These are phyloP conservation scores for Ctena decussata DNA, from an alignment of 2,888 invertebrate genomes.

Conservation along the genomic window DNA sequence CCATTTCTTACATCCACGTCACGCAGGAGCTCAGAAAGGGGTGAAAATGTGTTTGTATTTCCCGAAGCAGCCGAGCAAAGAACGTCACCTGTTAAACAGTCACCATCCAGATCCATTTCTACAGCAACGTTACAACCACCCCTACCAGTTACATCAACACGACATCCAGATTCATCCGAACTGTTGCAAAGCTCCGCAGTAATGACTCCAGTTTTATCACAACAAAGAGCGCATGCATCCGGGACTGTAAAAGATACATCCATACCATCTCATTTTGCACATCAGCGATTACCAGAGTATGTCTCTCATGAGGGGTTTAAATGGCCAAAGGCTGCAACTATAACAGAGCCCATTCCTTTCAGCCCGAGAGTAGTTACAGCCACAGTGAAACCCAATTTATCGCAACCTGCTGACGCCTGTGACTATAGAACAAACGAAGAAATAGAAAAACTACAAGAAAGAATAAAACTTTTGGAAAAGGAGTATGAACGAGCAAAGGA, in stretches of 20 bases:
- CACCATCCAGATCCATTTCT: conserved; percentile 30
- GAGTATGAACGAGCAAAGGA: conserved; percentile 49
- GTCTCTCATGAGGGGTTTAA: conserved; percentile 62
- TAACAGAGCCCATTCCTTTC: conserved; percentile 50
- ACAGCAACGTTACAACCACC: background rate
- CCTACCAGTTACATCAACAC: background rate
- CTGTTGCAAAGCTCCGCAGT: background rate
- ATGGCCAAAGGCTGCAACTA: conserved; percentile 49
- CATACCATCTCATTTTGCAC: background rate
- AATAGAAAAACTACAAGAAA: conserved; percentile 11
- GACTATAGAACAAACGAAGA: background rate
- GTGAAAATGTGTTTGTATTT: conserved; percentile 43
- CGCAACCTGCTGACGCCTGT: background rate
- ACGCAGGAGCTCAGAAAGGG: background rate
- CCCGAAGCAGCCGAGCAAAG: conserved; percentile 24
- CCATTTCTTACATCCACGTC: conserved; percentile 43
- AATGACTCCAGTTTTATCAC: background rate
- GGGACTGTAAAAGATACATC: background rate
- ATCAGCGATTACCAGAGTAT: background rate
- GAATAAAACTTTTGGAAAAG: conserved; percentile 39
- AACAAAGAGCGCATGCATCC: background rate
- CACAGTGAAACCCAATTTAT: background rate
- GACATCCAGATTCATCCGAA: background rate
- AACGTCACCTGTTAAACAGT: conserved; percentile 37
- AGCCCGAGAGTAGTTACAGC: conserved; percentile 61